Evolutionary conservation across 2,113 vertebrate genomes (phyloP).

Genomic region (Arothron firmamentum): DNA sequence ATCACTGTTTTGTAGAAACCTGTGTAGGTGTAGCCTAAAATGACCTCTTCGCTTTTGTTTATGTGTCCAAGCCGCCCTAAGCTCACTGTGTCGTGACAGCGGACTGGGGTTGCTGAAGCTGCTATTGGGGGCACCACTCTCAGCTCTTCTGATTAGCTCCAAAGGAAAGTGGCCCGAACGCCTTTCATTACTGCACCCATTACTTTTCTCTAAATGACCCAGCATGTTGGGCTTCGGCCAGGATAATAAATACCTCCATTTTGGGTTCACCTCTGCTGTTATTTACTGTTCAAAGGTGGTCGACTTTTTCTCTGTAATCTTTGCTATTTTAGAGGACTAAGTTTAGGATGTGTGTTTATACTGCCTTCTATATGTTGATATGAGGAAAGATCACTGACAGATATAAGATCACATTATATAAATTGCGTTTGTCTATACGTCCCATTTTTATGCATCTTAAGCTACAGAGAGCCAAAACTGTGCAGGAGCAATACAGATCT

Average conservation of each 20-base stretch:
- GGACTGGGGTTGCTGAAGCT: constrained; percentile 9
- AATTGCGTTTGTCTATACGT: no score
- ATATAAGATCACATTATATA: no score
- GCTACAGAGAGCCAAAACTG: neutral
- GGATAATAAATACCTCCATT: constrained; percentile 52
- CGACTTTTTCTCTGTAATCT: neutral
- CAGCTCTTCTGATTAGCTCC: constrained; percentile 55
- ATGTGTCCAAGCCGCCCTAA: constrained; percentile 14
- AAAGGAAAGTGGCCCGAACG: constrained; percentile 58
- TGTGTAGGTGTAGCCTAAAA: neutral
- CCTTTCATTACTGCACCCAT: constrained; percentile 58
- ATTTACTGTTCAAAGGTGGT: constrained; percentile 34
- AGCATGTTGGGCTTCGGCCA: constrained; percentile 52
- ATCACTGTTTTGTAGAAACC: no score
- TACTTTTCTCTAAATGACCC: constrained; percentile 62
- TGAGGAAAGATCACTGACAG: no score
- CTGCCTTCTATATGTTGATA: neutral
- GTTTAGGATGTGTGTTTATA: neutral
- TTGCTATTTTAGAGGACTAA: neutral
- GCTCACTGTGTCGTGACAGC: constrained; percentile 18
- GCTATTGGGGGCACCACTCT: constrained; percentile 42
- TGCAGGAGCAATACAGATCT: neutral
- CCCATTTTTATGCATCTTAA: no score
- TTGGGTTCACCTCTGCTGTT: constrained; percentile 37
- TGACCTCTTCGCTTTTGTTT: constrained; percentile 28